These are phyloP conservation scores for Labia minor DNA, from an alignment of 2,888 invertebrate species.

Conservation along the genomic window DNA sequence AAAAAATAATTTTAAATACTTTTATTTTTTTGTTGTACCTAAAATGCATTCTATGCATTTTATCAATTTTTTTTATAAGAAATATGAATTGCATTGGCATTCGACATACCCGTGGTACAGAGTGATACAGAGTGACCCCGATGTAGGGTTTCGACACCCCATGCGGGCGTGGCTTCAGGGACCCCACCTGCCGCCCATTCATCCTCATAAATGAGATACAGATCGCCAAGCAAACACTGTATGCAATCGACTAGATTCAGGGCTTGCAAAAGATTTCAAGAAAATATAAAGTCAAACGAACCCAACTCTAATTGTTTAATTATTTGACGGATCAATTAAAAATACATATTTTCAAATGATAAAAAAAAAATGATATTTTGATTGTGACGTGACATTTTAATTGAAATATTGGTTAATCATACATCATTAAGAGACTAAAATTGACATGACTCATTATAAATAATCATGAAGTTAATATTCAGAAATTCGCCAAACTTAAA, in stretches of 20 bases:
- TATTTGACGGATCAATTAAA: neutral
- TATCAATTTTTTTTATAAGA: no score
- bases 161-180: conserved; percentile 7
- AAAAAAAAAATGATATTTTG: neutral
- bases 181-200: conserved; percentile 13
- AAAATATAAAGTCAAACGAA: neutral
- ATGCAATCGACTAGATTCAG: neutral
- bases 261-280: neutral
- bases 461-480: no score
- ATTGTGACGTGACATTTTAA: neutral
- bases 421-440: no score
- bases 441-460: no score
- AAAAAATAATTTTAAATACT: no score
- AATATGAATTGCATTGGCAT: no score
- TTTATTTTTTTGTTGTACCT: no score
- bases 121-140: neutral
- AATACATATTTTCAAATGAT: neutral
- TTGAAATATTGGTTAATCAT: no score
- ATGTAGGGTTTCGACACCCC: neutral
- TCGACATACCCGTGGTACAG: neutral
- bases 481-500: no score
- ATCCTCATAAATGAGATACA: conserved; percentile 5
- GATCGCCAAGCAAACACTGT: neutral
- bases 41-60: no score
- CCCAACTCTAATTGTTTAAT: neutral